Conservation (phyloP, 2,888 invertebrate species). For the Eupithecia pulchellata region DNA sequence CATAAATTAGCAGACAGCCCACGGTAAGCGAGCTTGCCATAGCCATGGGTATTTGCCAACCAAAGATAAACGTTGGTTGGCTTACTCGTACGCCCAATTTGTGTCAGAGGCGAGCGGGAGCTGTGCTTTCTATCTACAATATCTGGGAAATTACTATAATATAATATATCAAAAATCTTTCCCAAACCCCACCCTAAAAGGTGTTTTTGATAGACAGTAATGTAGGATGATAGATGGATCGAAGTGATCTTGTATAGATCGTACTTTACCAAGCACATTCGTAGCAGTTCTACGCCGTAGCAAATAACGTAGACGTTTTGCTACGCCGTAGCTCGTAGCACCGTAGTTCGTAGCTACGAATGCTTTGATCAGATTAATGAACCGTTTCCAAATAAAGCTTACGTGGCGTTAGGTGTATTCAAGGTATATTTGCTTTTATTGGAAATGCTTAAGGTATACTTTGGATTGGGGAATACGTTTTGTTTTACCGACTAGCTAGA, state of each 20-base stretch:
- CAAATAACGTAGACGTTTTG: slow-evolving; percentile 28
- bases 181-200: background rate
- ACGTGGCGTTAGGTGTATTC: slow-evolving; percentile 11
- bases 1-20: too few species aligned
- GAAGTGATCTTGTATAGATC: background rate
- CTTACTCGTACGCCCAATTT: too few species aligned
- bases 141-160: too few species aligned
- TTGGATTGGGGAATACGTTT: background rate
- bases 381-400: slow-evolving; percentile 42
- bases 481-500: background rate
- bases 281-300: slow-evolving; percentile 14
- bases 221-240: background rate
- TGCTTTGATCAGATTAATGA: slow-evolving; percentile 43
- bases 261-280: background rate
- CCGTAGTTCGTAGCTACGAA: slow-evolving; percentile 30
- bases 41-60: too few species aligned
- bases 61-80: too few species aligned
- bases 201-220: background rate
- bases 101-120: background rate
- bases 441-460: background rate
- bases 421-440: slow-evolving; percentile 6
- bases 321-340: slow-evolving; percentile 24
- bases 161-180: background rate
- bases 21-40: too few species aligned
- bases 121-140: too few species aligned